Conservation (phyloP, 2,888 invertebrate genomes). For the Julus scanicus region DNA sequence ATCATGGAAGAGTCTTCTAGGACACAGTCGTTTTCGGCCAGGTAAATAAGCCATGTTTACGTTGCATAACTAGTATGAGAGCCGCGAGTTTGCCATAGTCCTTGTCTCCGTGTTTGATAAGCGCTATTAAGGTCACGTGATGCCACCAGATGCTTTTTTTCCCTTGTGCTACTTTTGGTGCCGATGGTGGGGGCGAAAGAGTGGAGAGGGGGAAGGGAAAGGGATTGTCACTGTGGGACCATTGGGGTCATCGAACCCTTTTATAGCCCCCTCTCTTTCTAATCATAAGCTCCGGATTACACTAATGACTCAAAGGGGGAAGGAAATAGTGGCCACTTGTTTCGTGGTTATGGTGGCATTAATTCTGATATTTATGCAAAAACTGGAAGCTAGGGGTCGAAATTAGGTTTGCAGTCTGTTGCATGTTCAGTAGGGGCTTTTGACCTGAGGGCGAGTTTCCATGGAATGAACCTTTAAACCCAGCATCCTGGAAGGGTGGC, state of each 20-base stretch:
- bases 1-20: conserved; percentile 34
- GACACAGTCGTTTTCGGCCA: conserved; percentile 46
- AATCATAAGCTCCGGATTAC: too few species aligned
- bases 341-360: too few species aligned
- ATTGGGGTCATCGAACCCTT: neutral
- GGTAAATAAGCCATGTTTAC: conserved; percentile 19
- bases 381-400: too few species aligned
- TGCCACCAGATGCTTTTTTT: conserved; percentile 14
- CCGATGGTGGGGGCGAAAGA: neutral
- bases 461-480: too few species aligned
- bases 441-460: too few species aligned
- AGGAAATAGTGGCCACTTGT: too few species aligned
- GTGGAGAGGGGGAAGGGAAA: neutral
- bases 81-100: neutral
- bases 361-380: too few species aligned
- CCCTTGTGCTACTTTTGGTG: conserved; percentile 19
- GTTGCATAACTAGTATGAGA: neutral
- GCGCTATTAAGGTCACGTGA: conserved; percentile 14
- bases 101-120: neutral
- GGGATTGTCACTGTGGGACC: conserved; percentile 2
- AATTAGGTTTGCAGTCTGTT: too few species aligned
- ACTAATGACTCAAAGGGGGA: too few species aligned
- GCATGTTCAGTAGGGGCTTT: too few species aligned
- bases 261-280: neutral
- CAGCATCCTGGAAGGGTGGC: too few species aligned